These are phyloP conservation scores for Pseudochromis fuscus DNA, from an alignment of 2,797 vertebrate genomes.

Conservation along the genomic window DNA sequence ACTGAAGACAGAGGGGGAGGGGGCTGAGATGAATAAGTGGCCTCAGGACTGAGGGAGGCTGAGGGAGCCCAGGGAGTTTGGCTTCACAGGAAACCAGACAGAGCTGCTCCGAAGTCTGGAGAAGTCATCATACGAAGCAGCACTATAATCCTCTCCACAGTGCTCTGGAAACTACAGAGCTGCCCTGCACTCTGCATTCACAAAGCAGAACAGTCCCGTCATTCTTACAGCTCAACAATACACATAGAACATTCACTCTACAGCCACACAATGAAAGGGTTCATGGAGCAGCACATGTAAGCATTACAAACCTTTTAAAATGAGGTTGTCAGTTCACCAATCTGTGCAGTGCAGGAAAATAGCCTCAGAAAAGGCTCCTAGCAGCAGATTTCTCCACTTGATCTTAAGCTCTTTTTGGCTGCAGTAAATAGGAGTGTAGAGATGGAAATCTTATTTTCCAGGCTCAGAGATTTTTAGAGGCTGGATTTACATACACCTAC, in stretches of 20 bases:
- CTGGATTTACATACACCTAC: background rate
- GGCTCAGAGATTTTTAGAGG: background rate
- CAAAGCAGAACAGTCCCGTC: background rate
- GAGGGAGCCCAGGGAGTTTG: slow-evolving; percentile 46
- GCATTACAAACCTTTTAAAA: background rate
- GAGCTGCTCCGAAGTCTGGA: slow-evolving; percentile 75
- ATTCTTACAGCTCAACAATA: background rate
- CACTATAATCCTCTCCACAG: background rate
- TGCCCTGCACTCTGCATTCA: background rate
- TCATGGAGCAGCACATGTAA: slow-evolving; percentile 3
- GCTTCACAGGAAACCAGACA: slow-evolving; percentile 71
- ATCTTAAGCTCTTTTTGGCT: background rate
- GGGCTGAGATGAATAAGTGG: slow-evolving; percentile 20
- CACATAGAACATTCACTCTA: background rate
- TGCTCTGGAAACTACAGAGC: slow-evolving; percentile 6
- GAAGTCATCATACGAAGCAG: slow-evolving; percentile 69
- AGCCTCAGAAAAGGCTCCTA: too few relatives aligned
- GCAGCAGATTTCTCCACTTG: background rate
- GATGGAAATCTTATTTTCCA: background rate
- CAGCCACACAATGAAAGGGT: background rate
- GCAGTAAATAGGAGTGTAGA: background rate
- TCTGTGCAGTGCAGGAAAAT: background rate
- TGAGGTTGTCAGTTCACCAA: background rate
- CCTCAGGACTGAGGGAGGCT: slow-evolving; percentile 40
- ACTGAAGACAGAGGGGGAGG: background rate